Evolutionary conservation across 2,113 vertebrate species (phyloP), one percentile per base, ranked within the genome.

Genomic region (Monopterus albus): DNA sequence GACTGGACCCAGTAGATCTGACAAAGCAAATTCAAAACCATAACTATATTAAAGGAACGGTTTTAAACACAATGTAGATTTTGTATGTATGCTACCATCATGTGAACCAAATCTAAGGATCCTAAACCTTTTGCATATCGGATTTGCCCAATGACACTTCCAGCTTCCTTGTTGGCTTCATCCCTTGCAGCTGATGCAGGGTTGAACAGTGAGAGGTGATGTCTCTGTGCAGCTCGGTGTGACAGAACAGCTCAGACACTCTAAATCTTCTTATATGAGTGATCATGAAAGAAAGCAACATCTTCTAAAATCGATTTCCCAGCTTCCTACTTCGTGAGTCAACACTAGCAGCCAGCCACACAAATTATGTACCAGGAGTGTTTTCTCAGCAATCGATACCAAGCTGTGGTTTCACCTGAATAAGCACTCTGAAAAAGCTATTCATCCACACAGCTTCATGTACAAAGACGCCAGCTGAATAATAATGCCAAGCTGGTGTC

Each of bases 371-470:
- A 77, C 57, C 23, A 5, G 45, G 45, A 55, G 43, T 13, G 4
- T 62, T 74, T 74, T 14, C 0, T 28, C 47, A 23, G 10, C 75
- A 45, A 79, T 79, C 75, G 36, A 85, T 82, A 69, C 21, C 7
- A 15, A 79, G 59, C 50, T 29, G 64, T 57, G 33, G 39, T 67
- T 77, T 71, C 66, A 64, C 75, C 75, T 65, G 62, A 71, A 74
- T 62, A 73, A 75, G 58, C 49, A 35, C 56, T 59, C 39, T 49
- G 33, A 64, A 58, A 65, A 35, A 75, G 43, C 69, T 56, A 17
- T 57, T 74, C 59, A 67, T 60, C 43, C 72, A 64, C 67, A 26
- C n/a, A 11, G 35, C 56, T 59, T 51, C 51, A 42, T 52, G 49
- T 36, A 3, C 43, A 31, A 39, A 61, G 25, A 67, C 35, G 6